Percentiles rank a stretch among this genome's conserved stretches.
phyloP scores from a whole-genome alignment of 2,888 invertebrate species.

The Phlogophora meticulosa region DNA sequence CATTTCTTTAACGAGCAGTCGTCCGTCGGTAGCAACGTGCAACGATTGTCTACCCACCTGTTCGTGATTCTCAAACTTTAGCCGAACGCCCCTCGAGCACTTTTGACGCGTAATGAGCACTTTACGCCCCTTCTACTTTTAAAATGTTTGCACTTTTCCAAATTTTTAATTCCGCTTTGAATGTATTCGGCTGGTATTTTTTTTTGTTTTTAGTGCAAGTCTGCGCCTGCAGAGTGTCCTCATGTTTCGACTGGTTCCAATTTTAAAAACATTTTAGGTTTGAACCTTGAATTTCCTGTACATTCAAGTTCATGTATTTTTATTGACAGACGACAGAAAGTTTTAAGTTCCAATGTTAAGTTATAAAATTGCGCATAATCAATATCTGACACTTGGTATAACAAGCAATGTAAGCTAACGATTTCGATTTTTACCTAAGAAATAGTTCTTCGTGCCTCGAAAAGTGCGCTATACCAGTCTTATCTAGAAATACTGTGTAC shows the following conservation, averaged over 20 bases:
- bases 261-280: conserved; percentile 7
- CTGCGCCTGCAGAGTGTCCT: not conserved
- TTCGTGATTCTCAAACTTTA: conserved; percentile 68
- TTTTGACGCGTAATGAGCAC: conserved; percentile 85
- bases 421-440: too few species aligned
- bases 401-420: too few species aligned
- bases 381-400: too few species aligned
- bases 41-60: conserved; percentile 65
- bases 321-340: too few species aligned
- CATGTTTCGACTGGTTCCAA: not conserved
- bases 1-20: conserved; percentile 65
- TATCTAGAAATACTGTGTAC: too few species aligned
- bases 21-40: conserved; percentile 39
- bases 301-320: not conserved
- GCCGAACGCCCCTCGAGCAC: conserved; percentile 71
- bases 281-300: not conserved
- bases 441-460: too few species aligned
- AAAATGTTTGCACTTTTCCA: conserved; percentile 82
- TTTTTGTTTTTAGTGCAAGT: conserved; percentile 5
- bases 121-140: conserved; percentile 76
- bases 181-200: conserved; percentile 28
- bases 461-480: too few species aligned
- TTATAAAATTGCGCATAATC: too few species aligned
- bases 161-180: conserved; percentile 56
- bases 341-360: too few species aligned